phyloP scores from a whole-genome alignment of 2,888 invertebrate genomes.

The Penaeus monodon region DNA sequence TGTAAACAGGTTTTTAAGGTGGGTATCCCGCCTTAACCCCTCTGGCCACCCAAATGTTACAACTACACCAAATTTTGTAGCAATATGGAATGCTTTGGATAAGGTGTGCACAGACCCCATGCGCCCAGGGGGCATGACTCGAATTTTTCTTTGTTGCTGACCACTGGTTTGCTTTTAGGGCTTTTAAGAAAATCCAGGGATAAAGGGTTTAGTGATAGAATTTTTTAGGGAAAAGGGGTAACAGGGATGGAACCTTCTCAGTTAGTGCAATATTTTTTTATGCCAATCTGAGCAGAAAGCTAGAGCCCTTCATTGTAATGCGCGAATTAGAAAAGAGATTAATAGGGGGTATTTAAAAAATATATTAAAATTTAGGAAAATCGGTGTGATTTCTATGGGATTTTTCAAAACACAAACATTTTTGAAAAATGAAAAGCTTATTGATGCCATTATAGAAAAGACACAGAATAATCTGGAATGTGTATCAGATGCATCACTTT shows the following conservation, averaged over 20 bases:
- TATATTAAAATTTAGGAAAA: slow-evolving; percentile 77
- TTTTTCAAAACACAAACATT: slow-evolving; percentile 83
- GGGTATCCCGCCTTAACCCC: slow-evolving; percentile 55
- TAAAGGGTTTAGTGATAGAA: slow-evolving; percentile 72
- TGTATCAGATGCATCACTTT: slow-evolving; percentile 78
- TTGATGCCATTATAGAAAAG: slow-evolving; percentile 73
- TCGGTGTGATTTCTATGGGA: slow-evolving; percentile 81
- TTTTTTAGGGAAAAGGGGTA: slow-evolving; percentile 75
- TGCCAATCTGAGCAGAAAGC: slow-evolving; percentile 75
- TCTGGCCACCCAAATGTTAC: slow-evolving; percentile 72
- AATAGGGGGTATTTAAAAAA: slow-evolving; percentile 73
- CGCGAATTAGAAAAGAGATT: slow-evolving; percentile 78
- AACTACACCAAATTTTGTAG: slow-evolving; percentile 75
- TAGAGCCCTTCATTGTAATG: slow-evolving; percentile 73
- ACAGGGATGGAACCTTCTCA: slow-evolving; percentile 76
- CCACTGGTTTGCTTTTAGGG: slow-evolving; percentile 77
- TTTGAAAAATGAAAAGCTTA: slow-evolving; percentile 73
- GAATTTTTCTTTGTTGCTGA: slow-evolving; percentile 76
- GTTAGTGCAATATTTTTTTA: slow-evolving; percentile 79
- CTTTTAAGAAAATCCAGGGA: slow-evolving; percentile 75
- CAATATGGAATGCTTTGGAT: slow-evolving; percentile 79
- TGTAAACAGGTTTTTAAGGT: slow-evolving; percentile 52
- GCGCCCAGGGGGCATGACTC: slow-evolving; percentile 73
- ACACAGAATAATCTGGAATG: slow-evolving; percentile 73
- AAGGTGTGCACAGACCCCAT: slow-evolving; percentile 75